Base-by-base conservation (phyloP, 2,797 vertebrate species). In the Ispidina lecontei region DNA sequence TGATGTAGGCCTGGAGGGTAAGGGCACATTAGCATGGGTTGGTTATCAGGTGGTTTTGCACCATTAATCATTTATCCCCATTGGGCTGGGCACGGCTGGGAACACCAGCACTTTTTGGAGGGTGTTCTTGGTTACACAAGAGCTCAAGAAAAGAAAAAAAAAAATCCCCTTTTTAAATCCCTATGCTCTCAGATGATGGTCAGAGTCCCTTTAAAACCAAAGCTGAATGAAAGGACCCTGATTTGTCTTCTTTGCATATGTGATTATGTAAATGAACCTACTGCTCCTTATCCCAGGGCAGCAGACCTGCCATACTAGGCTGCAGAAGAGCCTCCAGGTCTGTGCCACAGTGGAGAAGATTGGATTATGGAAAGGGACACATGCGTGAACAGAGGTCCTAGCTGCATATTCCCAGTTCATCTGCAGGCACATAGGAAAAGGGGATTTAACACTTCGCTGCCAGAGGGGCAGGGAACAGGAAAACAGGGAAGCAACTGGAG, bases 251-350 rank as follows among this genome's bases (percentile, higher is more conserved):
- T 94, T 93, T 95, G 63, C 93, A 94, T 95, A 84, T 44, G 7
- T 91, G 67, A 95, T 96, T 96, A 94, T 95, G 94, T 87, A 96
- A 94, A 96, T 96, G 47, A 91, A 31, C 28, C 59, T 33, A 90
- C 55, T 75, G 52, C 59, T 87, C 59, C 95, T 96, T 95, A 96
- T 96, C 94, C 95, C 65, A 46, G 39, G 41, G 81, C 84, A 90
- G 86, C 94, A 96, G 95, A 90, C 63, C 81, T 94, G 82, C 90
- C 26, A 12, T 41, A 33, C 68, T 41, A 60, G 64, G 77, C 91
- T 87, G 90, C 81, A 93, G 90, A 94, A 93, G 90, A 93, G 88
- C 91, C 94, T 94, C 90, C 84, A 94, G 93, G 90, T 94, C 77
- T 85, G 62, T 71, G 85, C 72, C 85, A 71, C 72, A 89, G 84